Evolutionary conservation across 2,888 invertebrate species (phyloP).

Genomic region (Melangyna quadrimaculata): DNA sequence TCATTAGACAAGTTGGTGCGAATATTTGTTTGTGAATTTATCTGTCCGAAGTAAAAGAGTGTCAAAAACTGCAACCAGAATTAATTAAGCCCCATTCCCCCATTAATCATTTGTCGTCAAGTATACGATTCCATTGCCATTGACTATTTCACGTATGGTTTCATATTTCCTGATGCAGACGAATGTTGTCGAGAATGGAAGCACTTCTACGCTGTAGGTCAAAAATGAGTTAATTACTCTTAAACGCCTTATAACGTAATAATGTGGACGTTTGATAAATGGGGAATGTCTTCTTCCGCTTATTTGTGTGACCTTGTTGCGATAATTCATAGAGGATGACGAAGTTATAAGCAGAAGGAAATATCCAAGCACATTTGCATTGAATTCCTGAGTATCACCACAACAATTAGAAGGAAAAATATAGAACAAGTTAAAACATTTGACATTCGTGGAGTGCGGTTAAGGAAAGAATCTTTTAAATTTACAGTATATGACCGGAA

Average conservation of each 20-base stretch:
- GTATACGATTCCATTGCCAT: constrained; percentile 34
- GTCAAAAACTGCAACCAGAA: constrained; percentile 61
- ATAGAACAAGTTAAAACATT: too few species aligned
- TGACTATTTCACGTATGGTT: constrained; percentile 60
- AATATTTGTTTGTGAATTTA: constrained; percentile 32
- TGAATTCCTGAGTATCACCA: too few species aligned
- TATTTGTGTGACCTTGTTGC: neutral
- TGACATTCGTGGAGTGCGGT: too few species aligned
- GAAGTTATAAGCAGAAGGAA: too few species aligned
- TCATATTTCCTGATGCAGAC: constrained; percentile 45
- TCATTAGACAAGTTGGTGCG: constrained; percentile 36
- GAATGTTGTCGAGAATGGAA: neutral
- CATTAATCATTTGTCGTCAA: constrained; percentile 51
- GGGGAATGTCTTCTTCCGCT: constrained; percentile 1
- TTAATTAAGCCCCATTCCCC: constrained; percentile 65
- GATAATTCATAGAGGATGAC: neutral
- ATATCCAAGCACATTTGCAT: too few species aligned
- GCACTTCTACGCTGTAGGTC: constrained; percentile 36
- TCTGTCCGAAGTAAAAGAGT: constrained; percentile 43
- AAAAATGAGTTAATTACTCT: constrained; percentile 23
- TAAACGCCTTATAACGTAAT: neutral
- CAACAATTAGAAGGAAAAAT: too few species aligned
- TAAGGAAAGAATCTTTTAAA: too few species aligned
- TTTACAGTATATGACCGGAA: too few species aligned
- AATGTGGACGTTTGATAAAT: constrained; percentile 4